Conservation (phyloP, 1,140 invertebrate genomes). For the Bursaphelenchus mucronatus region DNA sequence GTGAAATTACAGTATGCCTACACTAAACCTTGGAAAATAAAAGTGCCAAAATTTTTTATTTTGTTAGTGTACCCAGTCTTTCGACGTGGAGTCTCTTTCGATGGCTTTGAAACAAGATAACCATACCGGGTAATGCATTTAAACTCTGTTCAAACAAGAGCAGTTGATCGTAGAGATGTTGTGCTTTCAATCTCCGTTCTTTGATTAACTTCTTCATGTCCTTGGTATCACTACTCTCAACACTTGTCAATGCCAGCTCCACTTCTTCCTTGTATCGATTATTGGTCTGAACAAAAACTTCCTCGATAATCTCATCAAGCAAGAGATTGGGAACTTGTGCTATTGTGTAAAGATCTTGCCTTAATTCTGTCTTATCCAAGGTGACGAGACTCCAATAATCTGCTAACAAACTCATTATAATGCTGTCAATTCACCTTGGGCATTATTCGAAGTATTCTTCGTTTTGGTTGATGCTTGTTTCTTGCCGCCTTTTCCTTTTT, state of each 20-base stretch:
- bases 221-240: conserved; percentile 17
- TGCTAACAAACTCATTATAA: conserved; percentile 14
- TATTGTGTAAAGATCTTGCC: neutral
- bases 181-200: conserved; percentile 15
- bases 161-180: conserved; percentile 29
- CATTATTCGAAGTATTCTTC: conserved; percentile 14
- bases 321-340: neutral
- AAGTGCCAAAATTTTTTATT: conserved; percentile 4
- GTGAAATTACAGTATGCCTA: no score
- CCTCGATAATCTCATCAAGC: neutral
- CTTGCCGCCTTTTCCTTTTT: conserved; percentile 40
- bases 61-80: neutral
- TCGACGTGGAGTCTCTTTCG: neutral
- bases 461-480: conserved; percentile 25
- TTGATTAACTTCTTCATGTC: conserved; percentile 24
- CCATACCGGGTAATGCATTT: conserved; percentile 19
- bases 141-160: conserved; percentile 35
- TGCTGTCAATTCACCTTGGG: conserved; percentile 1
- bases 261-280: conserved; percentile 25
- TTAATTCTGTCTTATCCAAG: neutral
- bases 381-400: conserved; percentile 8
- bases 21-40: no score
- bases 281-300: conserved; percentile 19
- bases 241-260: conserved; percentile 11
- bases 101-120: no score